Conservation (phyloP, 2,888 invertebrate genomes). For the Helleia helle region DNA sequence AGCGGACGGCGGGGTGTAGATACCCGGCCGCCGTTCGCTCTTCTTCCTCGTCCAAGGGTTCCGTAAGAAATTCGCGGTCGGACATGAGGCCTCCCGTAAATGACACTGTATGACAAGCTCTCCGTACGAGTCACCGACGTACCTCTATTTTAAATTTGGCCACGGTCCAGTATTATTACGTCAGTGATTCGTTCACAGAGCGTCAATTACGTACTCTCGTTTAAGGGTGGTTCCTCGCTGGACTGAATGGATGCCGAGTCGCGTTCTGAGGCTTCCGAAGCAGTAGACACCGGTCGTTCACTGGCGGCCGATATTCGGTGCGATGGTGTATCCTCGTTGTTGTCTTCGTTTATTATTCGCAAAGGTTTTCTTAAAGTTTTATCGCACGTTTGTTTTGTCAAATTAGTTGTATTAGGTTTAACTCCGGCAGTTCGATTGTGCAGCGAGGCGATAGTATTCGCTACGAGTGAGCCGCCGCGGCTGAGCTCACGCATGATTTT, state of each 20-base stretch:
- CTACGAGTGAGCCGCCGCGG: conserved; percentile 75
- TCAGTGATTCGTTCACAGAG: conserved; percentile 58
- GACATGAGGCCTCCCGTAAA: conserved; percentile 64
- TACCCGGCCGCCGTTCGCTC: conserved; percentile 55
- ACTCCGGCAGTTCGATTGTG: conserved; percentile 55
- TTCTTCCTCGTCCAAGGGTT: conserved; percentile 61
- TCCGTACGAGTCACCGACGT: conserved; percentile 59
- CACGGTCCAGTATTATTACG: conserved; percentile 62
- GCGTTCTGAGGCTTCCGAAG: conserved; percentile 62
- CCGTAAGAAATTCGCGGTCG: conserved; percentile 68
- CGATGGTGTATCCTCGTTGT: conserved; percentile 34
- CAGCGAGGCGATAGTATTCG: conserved; percentile 69
- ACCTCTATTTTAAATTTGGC: conserved; percentile 70
- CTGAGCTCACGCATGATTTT: conserved; percentile 71
- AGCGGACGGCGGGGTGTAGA: conserved; percentile 67
- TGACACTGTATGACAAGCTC: conserved; percentile 69
- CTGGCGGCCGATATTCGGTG: conserved; percentile 53
- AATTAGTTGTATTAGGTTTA: conserved; percentile 39
- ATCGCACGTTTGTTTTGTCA: conserved; percentile 39
- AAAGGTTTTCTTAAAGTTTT: conserved; percentile 35
- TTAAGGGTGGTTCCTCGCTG: conserved; percentile 67
- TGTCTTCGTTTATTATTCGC: conserved; percentile 35
- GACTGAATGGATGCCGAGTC: conserved; percentile 68
- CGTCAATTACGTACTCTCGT: conserved; percentile 63
- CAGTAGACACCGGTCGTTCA: conserved; percentile 63